These are phyloP conservation scores for Scolopax bukidnonensis DNA, from an alignment of 2,797 vertebrate genomes.

Conservation along the genomic window DNA sequence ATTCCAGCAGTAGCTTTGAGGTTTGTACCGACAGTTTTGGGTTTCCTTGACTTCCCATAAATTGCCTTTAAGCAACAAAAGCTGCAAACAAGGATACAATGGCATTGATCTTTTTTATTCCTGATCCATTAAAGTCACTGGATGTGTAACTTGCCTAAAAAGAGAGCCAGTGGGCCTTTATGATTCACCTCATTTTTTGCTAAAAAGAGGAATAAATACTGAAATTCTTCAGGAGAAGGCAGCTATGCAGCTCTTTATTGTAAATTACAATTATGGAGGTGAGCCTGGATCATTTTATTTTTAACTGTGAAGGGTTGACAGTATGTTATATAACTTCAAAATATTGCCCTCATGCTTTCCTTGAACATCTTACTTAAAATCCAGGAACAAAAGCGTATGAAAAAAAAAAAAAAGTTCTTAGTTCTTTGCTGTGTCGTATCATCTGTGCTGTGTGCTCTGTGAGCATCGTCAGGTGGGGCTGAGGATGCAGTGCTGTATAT, in stretches of 20 bases:
- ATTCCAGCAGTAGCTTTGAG: background rate
- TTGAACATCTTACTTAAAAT: slow-evolving; percentile 13
- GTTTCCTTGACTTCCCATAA: background rate
- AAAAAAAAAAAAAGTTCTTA: background rate
- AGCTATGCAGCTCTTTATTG: slow-evolving; percentile 17
- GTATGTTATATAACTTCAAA: slow-evolving; percentile 50
- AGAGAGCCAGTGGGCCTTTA: background rate
- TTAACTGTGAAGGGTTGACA: slow-evolving; percentile 35
- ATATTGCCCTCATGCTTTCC: slow-evolving; percentile 29
- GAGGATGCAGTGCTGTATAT: background rate
- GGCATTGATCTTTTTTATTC: background rate
- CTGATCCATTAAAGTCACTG: background rate
- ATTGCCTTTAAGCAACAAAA: background rate
- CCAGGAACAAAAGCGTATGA: background rate
- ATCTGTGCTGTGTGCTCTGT: background rate
- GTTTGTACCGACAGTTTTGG: background rate
- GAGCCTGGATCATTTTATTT: slow-evolving; percentile 50
- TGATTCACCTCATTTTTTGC: background rate
- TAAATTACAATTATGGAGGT: slow-evolving; percentile 32
- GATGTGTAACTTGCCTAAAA: background rate
- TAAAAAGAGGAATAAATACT: slow-evolving; percentile 38
- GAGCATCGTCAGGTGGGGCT: background rate
- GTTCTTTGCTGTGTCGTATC: background rate
- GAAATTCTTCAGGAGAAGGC: background rate
- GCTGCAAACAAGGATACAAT: background rate